A percentile compares a stretch with the other conserved stretches of the same genome.
phyloP scores from a whole-genome alignment of 2,797 vertebrate species.

The Hafferia zeledoni region DNA sequence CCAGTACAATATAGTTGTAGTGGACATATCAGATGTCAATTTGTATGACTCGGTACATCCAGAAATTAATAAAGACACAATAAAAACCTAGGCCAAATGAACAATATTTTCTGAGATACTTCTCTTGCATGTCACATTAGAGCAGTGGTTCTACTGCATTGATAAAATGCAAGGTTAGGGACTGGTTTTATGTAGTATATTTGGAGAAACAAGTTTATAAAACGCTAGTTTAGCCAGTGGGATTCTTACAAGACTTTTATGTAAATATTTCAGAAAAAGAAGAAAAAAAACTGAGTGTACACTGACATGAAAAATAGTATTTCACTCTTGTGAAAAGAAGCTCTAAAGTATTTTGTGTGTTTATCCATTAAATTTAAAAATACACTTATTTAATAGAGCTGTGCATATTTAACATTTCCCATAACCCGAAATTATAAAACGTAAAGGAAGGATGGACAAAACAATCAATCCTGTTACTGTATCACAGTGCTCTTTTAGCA shows the following conservation, averaged over 20 bases:
- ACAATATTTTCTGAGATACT: neutral
- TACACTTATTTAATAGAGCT: neutral
- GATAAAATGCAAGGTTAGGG: neutral
- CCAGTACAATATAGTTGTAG: neutral
- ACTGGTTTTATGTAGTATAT: neutral
- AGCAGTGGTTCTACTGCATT: neutral
- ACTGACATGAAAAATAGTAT: neutral
- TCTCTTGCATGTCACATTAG: neutral
- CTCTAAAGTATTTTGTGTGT: neutral
- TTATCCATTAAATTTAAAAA: neutral
- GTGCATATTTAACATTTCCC: neutral
- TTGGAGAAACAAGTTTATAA: neutral
- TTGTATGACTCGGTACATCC: neutral
- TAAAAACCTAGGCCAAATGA: neutral
- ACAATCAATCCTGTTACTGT: neutral
- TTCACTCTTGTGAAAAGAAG: neutral
- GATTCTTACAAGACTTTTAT: neutral
- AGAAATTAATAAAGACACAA: neutral
- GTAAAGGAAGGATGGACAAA: neutral
- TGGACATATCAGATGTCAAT: neutral
- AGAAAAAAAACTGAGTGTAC: neutral
- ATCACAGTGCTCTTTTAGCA: constrained; percentile 6
- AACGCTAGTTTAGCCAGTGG: neutral
- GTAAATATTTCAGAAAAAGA: neutral
- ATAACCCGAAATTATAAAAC: neutral